Conservation (phyloP, 2,113 vertebrate species). For the Dendrocopos noguchii region DNA sequence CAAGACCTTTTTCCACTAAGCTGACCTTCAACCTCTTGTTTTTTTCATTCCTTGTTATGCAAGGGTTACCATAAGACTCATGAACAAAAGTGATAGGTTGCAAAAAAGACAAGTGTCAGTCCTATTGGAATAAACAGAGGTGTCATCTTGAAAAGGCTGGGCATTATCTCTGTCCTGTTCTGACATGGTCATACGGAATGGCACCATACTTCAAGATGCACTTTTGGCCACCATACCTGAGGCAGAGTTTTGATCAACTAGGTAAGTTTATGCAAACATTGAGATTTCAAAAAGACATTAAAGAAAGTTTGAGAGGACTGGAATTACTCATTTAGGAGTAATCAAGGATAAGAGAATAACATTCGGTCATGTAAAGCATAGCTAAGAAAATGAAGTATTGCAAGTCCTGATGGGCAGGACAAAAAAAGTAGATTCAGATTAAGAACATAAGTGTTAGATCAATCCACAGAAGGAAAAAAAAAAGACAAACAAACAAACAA, state of each 20-base stretch:
- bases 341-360: neutral
- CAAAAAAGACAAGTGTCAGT: neutral
- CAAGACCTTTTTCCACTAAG: neutral
- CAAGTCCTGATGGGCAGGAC: neutral
- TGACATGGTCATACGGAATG: neutral
- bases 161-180: neutral
- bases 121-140: neutral
- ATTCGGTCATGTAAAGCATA: neutral
- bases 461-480: neutral
- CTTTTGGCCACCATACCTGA: neutral
- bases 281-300: neutral
- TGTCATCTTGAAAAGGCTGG: neutral
- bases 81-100: neutral
- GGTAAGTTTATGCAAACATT: neutral
- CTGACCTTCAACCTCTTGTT: neutral
- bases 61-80: neutral
- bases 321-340: neutral
- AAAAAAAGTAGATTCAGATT: neutral
- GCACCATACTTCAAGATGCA: neutral
- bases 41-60: neutral
- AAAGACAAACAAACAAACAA: too few species aligned
- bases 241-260: neutral
- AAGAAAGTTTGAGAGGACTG: neutral
- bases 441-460: neutral
- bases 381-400: neutral